These are phyloP conservation scores for Leptatherina wallacei DNA, from an alignment of 2,797 vertebrate species.

Conservation along the genomic window DNA sequence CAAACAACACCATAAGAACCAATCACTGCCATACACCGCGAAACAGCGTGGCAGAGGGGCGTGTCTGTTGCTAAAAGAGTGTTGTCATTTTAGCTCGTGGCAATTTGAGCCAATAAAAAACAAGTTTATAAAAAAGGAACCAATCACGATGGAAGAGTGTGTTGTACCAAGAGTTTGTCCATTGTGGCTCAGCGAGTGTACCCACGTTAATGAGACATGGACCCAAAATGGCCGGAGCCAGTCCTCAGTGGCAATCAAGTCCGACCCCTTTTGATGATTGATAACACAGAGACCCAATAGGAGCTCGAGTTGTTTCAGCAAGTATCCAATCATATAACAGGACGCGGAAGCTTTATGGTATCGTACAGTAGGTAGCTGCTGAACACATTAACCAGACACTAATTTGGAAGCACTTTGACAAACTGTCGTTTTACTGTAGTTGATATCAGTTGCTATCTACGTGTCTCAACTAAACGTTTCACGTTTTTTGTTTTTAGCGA, in stretches of 20 bases:
- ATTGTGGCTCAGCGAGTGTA: slow-evolving; percentile 50
- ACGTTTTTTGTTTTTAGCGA: slow-evolving; percentile 46
- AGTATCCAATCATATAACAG: slow-evolving; percentile 63
- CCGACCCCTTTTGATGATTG: slow-evolving; percentile 13
- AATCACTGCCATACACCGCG: slow-evolving; percentile 72
- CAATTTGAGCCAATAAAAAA: slow-evolving; percentile 58
- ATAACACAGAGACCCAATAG: slow-evolving; percentile 57
- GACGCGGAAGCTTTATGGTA: slow-evolving; percentile 53
- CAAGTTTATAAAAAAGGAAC: slow-evolving; percentile 22
- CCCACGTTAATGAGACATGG: background rate
- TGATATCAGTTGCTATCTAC: slow-evolving; percentile 66
- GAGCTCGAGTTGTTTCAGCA: background rate
- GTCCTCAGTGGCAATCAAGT: slow-evolving; percentile 29
- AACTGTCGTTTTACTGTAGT: slow-evolving; percentile 60
- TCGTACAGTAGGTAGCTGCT: slow-evolving; percentile 67
- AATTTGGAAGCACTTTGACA: slow-evolving; percentile 78
- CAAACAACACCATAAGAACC: slow-evolving; percentile 68
- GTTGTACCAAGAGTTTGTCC: slow-evolving; percentile 27
- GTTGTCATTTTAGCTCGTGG: slow-evolving; percentile 55
- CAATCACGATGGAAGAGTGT: slow-evolving; percentile 47
- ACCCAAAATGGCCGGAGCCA: slow-evolving; percentile 73
- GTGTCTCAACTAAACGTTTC: slow-evolving; percentile 49
- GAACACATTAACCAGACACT: slow-evolving; percentile 75
- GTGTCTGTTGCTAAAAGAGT: slow-evolving; percentile 50
- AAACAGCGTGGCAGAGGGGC: slow-evolving; percentile 74